These are phyloP conservation scores for Diprion similis DNA, from an alignment of 1,140 invertebrate species.

Conservation along the genomic window DNA sequence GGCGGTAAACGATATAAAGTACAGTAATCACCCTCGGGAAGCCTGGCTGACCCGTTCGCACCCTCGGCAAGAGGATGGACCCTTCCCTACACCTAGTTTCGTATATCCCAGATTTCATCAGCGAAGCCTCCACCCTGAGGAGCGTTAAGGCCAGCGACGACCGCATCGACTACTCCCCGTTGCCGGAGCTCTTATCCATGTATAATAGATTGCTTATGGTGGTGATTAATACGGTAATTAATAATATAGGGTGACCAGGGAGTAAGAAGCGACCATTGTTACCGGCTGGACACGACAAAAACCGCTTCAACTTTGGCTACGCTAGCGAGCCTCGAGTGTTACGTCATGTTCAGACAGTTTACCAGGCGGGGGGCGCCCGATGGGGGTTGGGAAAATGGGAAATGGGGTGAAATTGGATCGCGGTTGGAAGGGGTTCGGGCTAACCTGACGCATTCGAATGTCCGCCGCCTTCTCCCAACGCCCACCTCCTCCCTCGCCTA, in stretches of 20 bases:
- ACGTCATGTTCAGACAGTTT: slow-evolving; percentile 7
- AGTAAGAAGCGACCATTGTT: slow-evolving; percentile 7
- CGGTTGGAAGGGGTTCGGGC: slow-evolving; percentile 11
- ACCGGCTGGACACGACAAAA: slow-evolving; percentile 4
- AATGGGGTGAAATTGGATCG: slow-evolving; percentile 4
- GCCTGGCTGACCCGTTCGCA: not conserved
- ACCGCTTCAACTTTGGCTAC: slow-evolving; percentile 7
- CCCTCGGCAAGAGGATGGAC: not conserved
- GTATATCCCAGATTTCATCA: slow-evolving; percentile 4
- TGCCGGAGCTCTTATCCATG: slow-evolving; percentile 1
- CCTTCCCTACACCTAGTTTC: not conserved
- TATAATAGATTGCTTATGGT: slow-evolving; percentile 8
- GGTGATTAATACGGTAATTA: slow-evolving; percentile 7
- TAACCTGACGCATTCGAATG: not conserved
- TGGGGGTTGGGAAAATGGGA: not conserved
- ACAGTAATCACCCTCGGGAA: not conserved
- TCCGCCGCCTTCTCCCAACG: not conserved
- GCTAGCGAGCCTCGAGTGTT: slow-evolving; percentile 2
- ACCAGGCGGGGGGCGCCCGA: not conserved
- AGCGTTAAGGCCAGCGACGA: not conserved
- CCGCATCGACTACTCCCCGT: not conserved
- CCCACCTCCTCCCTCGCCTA: not conserved
- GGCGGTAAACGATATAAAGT: not conserved
- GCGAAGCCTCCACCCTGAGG: not conserved
- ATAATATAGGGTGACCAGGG: slow-evolving; percentile 5